A percentile compares a stretch with the other conserved stretches of the same genome.
These are phyloP conservation scores for Frieseomelitta varia DNA, from an alignment of 1,140 invertebrate species.

Conservation along the genomic window DNA sequence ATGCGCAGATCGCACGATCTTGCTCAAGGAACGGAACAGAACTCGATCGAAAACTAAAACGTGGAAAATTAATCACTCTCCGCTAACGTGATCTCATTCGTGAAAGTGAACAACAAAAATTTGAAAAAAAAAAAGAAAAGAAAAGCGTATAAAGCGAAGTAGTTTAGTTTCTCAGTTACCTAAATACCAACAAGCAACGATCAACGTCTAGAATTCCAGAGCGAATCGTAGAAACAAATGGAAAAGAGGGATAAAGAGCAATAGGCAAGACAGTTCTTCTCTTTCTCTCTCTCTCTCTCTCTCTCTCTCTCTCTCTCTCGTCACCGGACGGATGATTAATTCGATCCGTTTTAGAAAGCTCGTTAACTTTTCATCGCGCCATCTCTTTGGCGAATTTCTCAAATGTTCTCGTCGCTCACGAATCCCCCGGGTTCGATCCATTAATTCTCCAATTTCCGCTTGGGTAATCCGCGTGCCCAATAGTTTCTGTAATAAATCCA, in stretches of 20 bases:
- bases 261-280: not conserved
- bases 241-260: not conserved
- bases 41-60: not conserved
- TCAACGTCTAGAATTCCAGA: not conserved
- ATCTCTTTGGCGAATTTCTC: conserved; percentile 19
- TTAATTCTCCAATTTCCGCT: conserved; percentile 50
- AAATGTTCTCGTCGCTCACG: not conserved
- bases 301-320: not conserved
- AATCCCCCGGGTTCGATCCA: conserved; percentile 4
- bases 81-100: not conserved
- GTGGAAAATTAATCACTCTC: not conserved
- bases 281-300: no score
- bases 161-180: not conserved
- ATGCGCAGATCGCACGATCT: not conserved
- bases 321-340: conserved; percentile 25
- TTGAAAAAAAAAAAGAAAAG: not conserved
- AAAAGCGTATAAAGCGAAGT: not conserved
- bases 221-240: not conserved
- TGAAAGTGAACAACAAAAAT: no score
- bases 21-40: not conserved
- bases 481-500: conserved; percentile 36
- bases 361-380: conserved; percentile 35
- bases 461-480: conserved; percentile 34
- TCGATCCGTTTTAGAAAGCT: conserved; percentile 25
- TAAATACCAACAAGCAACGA: not conserved